phyloP scores from a whole-genome alignment of 2,888 invertebrate genomes.

The Parapristionchus giblindavisi region DNA sequence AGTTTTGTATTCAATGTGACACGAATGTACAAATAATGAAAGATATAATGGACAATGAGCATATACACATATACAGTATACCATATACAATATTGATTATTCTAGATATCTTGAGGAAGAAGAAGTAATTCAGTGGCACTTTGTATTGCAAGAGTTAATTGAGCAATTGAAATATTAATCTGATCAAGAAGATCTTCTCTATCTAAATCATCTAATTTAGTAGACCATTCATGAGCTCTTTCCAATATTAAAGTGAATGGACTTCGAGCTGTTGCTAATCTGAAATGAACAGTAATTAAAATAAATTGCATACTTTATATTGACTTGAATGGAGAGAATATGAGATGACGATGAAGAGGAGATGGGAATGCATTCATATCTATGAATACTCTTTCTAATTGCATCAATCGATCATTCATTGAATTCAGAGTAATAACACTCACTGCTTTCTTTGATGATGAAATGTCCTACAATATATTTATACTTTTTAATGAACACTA shows the following conservation, averaged over 20 bases:
- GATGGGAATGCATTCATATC: constrained; percentile 38
- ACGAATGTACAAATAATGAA: too few species aligned
- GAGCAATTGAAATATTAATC: neutral
- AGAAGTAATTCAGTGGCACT: constrained; percentile 21
- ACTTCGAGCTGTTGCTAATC: constrained; percentile 21
- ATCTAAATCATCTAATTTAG: neutral
- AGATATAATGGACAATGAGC: too few species aligned
- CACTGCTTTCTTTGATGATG: constrained; percentile 14
- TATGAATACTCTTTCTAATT: constrained; percentile 41
- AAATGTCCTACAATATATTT: constrained; percentile 39
- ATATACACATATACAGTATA: too few species aligned
- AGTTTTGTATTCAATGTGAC: too few species aligned
- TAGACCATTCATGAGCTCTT: constrained; percentile 24
- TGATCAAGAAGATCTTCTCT: constrained; percentile 13
- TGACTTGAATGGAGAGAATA: constrained; percentile 43
- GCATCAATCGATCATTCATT: constrained; percentile 39
- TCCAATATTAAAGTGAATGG: constrained; percentile 36
- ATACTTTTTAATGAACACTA: too few species aligned
- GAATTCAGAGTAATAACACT: constrained; percentile 30
- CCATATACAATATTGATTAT: too few species aligned
- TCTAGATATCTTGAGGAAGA: neutral
- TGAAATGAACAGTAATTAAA: neutral
- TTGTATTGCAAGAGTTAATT: constrained; percentile 27
- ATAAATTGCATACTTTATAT: neutral
- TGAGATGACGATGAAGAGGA: constrained; percentile 42